phyloP scores from a whole-genome alignment of 2,888 invertebrate species.

The Oscheius myriophilus region DNA sequence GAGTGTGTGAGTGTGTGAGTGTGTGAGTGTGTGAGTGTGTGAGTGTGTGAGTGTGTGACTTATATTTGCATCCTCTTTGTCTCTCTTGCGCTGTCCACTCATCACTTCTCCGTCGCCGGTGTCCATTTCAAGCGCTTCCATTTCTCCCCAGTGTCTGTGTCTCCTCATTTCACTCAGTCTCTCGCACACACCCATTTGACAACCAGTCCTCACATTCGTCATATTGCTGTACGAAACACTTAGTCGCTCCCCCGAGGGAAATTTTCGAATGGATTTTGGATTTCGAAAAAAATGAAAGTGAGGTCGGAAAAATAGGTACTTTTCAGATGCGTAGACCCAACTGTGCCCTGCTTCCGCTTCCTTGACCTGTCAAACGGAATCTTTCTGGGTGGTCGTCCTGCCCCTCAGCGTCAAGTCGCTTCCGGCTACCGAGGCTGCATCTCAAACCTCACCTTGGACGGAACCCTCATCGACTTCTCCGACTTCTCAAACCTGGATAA shows the following conservation, averaged over 20 bases:
- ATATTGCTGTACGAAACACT: constrained; percentile 25
- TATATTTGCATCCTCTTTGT: constrained; percentile 15
- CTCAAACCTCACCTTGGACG: constrained; percentile 52
- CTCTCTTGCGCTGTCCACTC: constrained; percentile 7
- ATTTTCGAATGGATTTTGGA: neutral
- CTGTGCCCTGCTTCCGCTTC: constrained; percentile 66
- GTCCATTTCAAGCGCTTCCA: constrained; percentile 13
- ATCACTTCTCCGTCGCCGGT: neutral
- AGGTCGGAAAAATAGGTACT: neutral
- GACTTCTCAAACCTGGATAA: constrained; percentile 55
- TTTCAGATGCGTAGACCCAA: constrained; percentile 46
- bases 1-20: no score
- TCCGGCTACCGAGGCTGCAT: constrained; percentile 40
- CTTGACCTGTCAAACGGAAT: constrained; percentile 58
- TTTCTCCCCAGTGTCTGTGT: constrained; percentile 13
- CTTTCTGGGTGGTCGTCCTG: constrained; percentile 62
- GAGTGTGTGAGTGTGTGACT: no score
- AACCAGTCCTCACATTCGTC: constrained; percentile 17
- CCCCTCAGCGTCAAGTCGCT: constrained; percentile 43
- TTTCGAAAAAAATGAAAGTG: neutral
- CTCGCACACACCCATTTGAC: constrained; percentile 10
- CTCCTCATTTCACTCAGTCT: constrained; percentile 21
- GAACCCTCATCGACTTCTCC: constrained; percentile 59
- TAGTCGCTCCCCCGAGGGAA: constrained; percentile 9
- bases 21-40: no score